Evolutionary conservation across 1,140 invertebrate species (phyloP).

Genomic region (Alviniconcha marisindica): DNA sequence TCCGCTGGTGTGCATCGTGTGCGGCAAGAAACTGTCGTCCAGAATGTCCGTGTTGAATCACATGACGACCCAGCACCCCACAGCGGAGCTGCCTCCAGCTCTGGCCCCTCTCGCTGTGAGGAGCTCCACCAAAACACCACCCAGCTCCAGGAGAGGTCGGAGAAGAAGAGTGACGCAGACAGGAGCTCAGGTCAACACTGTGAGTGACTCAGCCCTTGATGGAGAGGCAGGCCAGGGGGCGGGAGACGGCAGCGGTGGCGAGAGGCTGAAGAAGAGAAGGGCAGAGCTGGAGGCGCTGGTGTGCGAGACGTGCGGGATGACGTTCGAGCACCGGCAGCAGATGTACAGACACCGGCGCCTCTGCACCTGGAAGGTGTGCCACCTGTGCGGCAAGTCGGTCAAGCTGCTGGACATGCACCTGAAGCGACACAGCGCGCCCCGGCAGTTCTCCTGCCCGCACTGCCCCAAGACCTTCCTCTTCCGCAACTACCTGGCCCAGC

Average conservation of each 20-base stretch:
- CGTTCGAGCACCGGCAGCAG: neutral
- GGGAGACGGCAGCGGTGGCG: no score
- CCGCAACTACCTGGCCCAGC: neutral
- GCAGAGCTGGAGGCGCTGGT: neutral
- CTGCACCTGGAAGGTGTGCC: neutral
- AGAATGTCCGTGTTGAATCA: neutral
- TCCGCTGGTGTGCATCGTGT: neutral
- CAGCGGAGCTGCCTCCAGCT: neutral
- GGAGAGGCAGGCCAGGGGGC: no score
- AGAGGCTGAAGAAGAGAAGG: no score
- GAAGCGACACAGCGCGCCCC: neutral
- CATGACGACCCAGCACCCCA: neutral
- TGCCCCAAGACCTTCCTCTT: neutral
- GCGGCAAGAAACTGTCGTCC: neutral
- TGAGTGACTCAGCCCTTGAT: no score
- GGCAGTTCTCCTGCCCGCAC: neutral
- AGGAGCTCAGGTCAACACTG: no score
- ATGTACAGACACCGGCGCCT: slow-evolving; percentile 1
- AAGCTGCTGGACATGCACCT: neutral
- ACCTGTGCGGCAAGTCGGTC: neutral
- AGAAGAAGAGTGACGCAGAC: no score
- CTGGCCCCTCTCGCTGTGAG: no score
- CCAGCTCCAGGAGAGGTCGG: no score
- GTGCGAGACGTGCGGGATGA: neutral
- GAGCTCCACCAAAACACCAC: no score